phyloP scores from a whole-genome alignment of 1,140 invertebrate genomes.

The Diachasmimorpha longicaudata region DNA sequence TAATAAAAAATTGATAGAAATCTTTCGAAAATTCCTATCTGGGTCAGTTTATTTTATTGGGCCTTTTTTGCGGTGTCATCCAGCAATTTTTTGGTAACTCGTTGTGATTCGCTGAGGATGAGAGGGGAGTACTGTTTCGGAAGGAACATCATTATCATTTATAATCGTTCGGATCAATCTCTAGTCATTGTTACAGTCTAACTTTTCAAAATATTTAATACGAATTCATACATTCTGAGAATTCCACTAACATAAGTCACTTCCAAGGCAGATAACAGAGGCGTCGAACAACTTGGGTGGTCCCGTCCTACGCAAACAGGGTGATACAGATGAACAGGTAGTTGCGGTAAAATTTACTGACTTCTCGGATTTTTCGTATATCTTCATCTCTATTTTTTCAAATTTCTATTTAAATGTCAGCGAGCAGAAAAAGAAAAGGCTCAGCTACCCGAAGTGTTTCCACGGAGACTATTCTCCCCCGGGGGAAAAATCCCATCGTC shows the following conservation, averaged over 20 bases:
- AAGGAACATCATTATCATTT: too few species aligned
- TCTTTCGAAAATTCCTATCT: too few species aligned
- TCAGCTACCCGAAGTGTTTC: background rate
- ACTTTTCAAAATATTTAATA: background rate
- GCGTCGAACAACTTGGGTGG: conserved; percentile 52
- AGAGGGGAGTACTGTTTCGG: too few species aligned
- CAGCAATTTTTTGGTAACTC: too few species aligned
- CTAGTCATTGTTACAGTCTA: too few species aligned
- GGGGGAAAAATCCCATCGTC: background rate
- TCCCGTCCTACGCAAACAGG: conserved; percentile 57
- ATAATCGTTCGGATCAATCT: too few species aligned
- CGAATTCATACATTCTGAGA: conserved; percentile 18
- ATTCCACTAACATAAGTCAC: conserved; percentile 51
- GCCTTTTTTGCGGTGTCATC: too few species aligned
- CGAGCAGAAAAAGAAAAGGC: background rate
- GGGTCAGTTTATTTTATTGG: too few species aligned
- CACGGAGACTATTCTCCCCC: background rate
- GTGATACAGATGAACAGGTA: conserved; percentile 6
- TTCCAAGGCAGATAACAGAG: conserved; percentile 43
- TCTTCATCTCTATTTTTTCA: background rate
- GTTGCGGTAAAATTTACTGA: conserved; percentile 1
- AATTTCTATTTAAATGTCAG: background rate
- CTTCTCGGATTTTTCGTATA: background rate
- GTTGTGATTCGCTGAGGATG: too few species aligned
- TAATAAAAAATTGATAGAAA: too few species aligned